Evolutionary conservation across 2,888 invertebrate species (phyloP).

Genomic region (Hirudinaria manillensis): DNA sequence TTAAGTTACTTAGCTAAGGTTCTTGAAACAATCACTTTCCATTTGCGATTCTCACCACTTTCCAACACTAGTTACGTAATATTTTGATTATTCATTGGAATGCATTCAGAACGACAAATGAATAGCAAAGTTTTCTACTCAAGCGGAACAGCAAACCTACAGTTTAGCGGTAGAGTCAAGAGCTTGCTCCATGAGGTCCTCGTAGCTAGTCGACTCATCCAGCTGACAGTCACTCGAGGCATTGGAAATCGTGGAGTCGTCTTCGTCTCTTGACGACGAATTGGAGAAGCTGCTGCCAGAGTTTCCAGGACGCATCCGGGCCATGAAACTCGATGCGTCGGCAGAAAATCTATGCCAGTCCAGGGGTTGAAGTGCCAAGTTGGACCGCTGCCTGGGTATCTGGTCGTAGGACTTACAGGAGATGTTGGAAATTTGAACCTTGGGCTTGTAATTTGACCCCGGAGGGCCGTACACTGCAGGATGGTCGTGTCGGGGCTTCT

Average conservation of each 20-base stretch:
- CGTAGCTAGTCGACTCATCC: constrained; percentile 4
- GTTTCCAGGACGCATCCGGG: not conserved
- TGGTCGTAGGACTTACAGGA: not conserved
- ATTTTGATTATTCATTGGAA: too few relatives aligned
- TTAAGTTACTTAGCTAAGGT: too few relatives aligned
- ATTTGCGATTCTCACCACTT: too few relatives aligned
- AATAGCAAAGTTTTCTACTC: too few relatives aligned
- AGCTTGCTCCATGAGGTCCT: constrained; percentile 6
- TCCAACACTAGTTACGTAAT: too few relatives aligned
- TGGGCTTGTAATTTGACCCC: not conserved
- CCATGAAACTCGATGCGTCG: not conserved
- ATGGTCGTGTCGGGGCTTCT: not conserved
- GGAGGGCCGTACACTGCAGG: not conserved
- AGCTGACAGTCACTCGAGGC: not conserved
- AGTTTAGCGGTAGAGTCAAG: not conserved
- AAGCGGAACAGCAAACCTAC: too few relatives aligned
- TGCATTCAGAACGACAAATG: too few relatives aligned
- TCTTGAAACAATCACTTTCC: too few relatives aligned
- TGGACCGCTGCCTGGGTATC: not conserved
- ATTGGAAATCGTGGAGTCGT: not conserved
- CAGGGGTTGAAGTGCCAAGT: not conserved
- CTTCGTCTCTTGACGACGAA: not conserved
- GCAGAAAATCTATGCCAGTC: not conserved
- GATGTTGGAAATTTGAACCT: not conserved
- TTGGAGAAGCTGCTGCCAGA: not conserved